These are phyloP conservation scores for Conger conger DNA, from an alignment of 2,113 vertebrate species.

Conservation along the genomic window DNA sequence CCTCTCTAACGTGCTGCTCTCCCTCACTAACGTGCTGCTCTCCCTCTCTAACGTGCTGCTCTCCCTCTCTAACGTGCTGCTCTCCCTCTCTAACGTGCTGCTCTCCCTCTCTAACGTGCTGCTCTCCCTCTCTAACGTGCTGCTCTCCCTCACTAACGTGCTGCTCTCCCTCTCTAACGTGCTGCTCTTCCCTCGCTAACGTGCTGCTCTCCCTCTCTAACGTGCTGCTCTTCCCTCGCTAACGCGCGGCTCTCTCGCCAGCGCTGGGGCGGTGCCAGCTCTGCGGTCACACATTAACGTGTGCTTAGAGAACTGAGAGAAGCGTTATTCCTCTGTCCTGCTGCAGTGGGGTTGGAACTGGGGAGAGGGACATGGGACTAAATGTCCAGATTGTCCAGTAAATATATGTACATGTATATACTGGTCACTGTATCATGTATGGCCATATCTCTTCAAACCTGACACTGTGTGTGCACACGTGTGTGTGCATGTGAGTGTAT, in stretches of 20 bases:
- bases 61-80: slow-evolving; percentile 56
- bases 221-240: slow-evolving; percentile 57
- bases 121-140: slow-evolving; percentile 50
- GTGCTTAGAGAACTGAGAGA: slow-evolving; percentile 36
- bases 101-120: slow-evolving; percentile 57
- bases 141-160: slow-evolving; percentile 58
- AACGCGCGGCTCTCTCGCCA: slow-evolving; percentile 49
- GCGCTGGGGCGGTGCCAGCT: slow-evolving; percentile 62
- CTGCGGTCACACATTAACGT: slow-evolving; percentile 62
- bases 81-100: slow-evolving; percentile 51
- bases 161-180: slow-evolving; percentile 53
- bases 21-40: slow-evolving; percentile 52
- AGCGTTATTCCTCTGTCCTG: slow-evolving; percentile 57
- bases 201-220: slow-evolving; percentile 57
- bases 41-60: slow-evolving; percentile 54
- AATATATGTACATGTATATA: not conserved
- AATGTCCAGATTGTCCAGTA: slow-evolving; percentile 24
- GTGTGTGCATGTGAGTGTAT: too few relatives aligned
- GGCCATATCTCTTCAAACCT: too few relatives aligned
- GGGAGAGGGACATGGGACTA: slow-evolving; percentile 45
- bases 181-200: slow-evolving; percentile 40
- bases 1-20: too few relatives aligned
- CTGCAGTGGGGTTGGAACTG: slow-evolving; percentile 38
- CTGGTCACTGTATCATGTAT: not conserved
- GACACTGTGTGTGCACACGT: too few relatives aligned